Base-by-base conservation (phyloP, 1,140 invertebrate genomes). In the Antheraea mylitta region DNA sequence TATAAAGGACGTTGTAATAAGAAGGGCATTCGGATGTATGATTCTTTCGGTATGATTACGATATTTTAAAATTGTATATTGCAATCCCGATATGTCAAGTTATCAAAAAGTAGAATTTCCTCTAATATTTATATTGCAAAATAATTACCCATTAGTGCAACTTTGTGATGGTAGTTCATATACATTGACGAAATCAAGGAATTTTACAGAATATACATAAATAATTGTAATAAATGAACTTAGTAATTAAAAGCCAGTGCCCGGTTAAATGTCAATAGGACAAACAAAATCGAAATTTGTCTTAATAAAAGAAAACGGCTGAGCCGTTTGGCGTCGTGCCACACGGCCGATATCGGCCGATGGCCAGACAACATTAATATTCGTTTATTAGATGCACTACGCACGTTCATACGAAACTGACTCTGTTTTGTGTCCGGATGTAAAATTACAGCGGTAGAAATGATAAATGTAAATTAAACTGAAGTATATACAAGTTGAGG, bases 291-390 rank as follows among this genome's bases (percentile, higher is more conserved):
- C 37, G 61, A 63, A 63, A 63, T 63, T n/a, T 9, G 42, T 42
- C 16, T 65, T 65, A 42, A 48, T 65, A 18, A 65, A 65, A 65
- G 64, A 65, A 65, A 48, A 45, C 64, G 18, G 45, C 45, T 16
- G 11, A 10, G 18, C 38, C 42, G 6, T 70, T 85, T 85, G 82
- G 82, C 80, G 19, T 18, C 0, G 0, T 71, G 80, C 82, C 82
- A 79, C 61, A 53, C 45, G 38, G n/a, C 18, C 36, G 18, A 19
- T 65, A 79, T 81, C 70, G 73, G 75, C 67, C 68, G 68, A 45
- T 69, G 68, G 62, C 69, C 65, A 73, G 68, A 76, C 69, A 71
- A 71, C 74, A 80, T 82, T 85, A 80, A 78, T 85, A 79, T 76
- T 76, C 75, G 74, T 83, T 77, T 78, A 80, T 79, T 76, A 75